Evolutionary conservation across 2,113 vertebrate species (phyloP).

Genomic region (Eonycteris spelaea): DNA sequence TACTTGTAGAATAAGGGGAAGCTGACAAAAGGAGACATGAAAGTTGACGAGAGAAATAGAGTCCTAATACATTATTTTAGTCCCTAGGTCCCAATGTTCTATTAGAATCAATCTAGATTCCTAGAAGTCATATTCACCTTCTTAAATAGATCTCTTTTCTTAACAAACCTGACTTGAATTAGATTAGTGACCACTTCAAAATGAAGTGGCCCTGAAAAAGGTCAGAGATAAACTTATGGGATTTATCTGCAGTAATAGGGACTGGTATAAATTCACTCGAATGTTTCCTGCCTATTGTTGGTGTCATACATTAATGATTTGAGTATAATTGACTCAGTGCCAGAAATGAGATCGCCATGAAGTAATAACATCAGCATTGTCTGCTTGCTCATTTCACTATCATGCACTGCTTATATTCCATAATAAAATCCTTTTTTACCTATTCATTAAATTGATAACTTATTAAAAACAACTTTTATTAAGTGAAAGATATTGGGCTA

Average conservation of each 20-base stretch:
- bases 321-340: background rate
- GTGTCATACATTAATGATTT: background rate
- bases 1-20: background rate
- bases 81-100: background rate
- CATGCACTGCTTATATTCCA: background rate
- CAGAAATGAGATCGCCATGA: background rate
- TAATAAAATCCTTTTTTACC: background rate
- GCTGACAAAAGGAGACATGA: background rate
- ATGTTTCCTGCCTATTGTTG: background rate
- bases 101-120: background rate
- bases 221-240: background rate
- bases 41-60: background rate
- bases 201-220: background rate
- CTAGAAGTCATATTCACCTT: background rate
- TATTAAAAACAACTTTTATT: background rate
- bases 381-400: background rate
- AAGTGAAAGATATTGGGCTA: background rate
- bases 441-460: background rate
- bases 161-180: background rate
- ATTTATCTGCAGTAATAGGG: background rate
- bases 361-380: slow-evolving; percentile 15
- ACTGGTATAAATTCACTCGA: background rate
- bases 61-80: background rate
- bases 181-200: background rate
- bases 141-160: background rate